These are phyloP conservation scores for Omphaloscelis lunosa DNA, from an alignment of 2,888 invertebrate species.

Conservation along the genomic window DNA sequence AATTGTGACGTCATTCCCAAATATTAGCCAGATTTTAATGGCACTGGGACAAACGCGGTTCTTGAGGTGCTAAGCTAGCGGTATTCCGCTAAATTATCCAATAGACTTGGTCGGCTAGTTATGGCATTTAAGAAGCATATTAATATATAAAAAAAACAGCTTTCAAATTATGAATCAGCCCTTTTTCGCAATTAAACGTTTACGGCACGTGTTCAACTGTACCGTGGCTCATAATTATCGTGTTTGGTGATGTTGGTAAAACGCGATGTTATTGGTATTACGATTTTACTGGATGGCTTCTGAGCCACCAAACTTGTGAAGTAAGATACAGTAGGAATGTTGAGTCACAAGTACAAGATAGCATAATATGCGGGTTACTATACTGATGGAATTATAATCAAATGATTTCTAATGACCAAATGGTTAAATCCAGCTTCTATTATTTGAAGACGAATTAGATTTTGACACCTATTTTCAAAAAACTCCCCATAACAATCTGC, in stretches of 20 bases:
- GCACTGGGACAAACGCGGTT: not conserved
- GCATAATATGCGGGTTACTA: constrained; percentile 41
- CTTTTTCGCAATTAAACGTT: not conserved
- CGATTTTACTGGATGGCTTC: constrained; percentile 8
- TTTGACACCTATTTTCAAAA: constrained; percentile 6
- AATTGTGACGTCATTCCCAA: not conserved
- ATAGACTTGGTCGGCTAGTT: not conserved
- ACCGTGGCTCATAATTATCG: not conserved
- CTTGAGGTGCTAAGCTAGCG: not conserved
- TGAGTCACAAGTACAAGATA: constrained; percentile 9
- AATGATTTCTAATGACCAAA: constrained; percentile 33
- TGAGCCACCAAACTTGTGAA: constrained; percentile 26
- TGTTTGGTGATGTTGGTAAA: constrained; percentile 1
- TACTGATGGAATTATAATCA: constrained; percentile 11
- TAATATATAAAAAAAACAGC: not conserved
- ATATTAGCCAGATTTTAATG: not conserved
- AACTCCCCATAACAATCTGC: not conserved
- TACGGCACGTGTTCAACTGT: not conserved
- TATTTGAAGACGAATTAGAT: not conserved
- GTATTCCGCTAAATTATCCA: not conserved
- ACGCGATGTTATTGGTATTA: not conserved
- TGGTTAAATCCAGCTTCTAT: not conserved
- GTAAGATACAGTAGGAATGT: constrained; percentile 16
- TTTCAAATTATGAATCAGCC: constrained; percentile 4
- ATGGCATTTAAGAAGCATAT: constrained; percentile 1